phyloP scores from a whole-genome alignment of 2,113 vertebrate genomes.

The Elaphurus davidianus region DNA sequence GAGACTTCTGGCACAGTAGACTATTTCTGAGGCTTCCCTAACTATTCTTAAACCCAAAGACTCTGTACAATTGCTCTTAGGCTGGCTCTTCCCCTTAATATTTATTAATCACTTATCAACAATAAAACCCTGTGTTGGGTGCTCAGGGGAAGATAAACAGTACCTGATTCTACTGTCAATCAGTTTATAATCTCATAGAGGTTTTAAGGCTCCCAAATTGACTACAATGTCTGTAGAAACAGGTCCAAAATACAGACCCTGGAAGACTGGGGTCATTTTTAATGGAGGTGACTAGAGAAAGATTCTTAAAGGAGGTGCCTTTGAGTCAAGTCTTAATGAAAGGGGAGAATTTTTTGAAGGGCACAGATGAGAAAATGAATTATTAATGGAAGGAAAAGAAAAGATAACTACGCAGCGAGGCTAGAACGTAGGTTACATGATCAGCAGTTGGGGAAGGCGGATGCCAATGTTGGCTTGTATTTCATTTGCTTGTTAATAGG shows the following conservation, averaged over 20 bases:
- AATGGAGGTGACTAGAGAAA: not conserved
- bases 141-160: constrained; percentile 7
- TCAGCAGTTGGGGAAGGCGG: not conserved
- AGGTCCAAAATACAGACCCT: constrained; percentile 5
- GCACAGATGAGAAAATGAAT: not conserved
- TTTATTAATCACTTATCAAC: constrained; percentile 38
- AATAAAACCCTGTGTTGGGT: constrained; percentile 31
- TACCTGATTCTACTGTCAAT: constrained; percentile 37
- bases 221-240: not conserved
- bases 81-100: not conserved
- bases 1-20: not conserved
- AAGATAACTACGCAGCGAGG: not conserved
- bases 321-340: not conserved
- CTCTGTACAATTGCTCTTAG: not conserved
- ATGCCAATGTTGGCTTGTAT: not conserved
- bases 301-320: not conserved
- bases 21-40: not conserved
- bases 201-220: not conserved
- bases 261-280: not conserved
- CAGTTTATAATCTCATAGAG: constrained; percentile 30
- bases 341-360: not conserved
- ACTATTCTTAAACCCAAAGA: not conserved
- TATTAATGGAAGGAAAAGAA: not conserved
- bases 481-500: not conserved
- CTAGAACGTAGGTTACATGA: not conserved